Evolutionary conservation across 2,113 vertebrate genomes (phyloP).

Genomic region (Macquaria ambigua): DNA sequence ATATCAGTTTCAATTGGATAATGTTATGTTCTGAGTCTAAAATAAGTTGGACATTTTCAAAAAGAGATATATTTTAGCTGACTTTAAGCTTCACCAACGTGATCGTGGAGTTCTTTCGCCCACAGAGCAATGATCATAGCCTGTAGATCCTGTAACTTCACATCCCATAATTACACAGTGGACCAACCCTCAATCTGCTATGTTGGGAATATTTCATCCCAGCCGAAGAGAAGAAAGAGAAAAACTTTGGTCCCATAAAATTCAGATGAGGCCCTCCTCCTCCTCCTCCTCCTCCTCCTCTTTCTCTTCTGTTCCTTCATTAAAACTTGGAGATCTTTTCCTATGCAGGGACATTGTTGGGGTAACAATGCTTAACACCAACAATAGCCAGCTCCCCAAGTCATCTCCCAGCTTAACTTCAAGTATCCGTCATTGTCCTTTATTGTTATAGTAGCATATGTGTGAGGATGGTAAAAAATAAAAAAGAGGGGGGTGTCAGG

Average conservation of each 20-base stretch:
- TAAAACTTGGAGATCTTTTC: conserved; percentile 41
- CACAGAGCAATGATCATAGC: conserved; percentile 45
- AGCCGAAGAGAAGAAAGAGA: conserved; percentile 48
- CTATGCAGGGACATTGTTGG: conserved; percentile 41
- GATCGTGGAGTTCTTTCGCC: conserved; percentile 12
- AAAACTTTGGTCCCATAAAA: conserved; percentile 51
- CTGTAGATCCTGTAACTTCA: conserved; percentile 49
- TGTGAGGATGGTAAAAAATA: conserved; percentile 62
- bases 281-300: not conserved
- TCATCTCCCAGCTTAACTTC: conserved; percentile 75
- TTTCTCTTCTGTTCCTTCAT: conserved; percentile 29
- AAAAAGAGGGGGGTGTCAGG: not conserved
- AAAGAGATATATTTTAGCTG: not conserved
- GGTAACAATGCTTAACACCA: conserved; percentile 78
- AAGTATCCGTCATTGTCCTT: conserved; percentile 75
- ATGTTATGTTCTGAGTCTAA: not conserved
- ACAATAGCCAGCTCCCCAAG: conserved; percentile 73
- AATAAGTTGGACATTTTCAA: conserved; percentile 10
- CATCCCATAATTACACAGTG: conserved; percentile 51
- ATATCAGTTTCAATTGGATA: not conserved
- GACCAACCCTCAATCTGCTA: conserved; percentile 58
- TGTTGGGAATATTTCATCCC: conserved; percentile 57
- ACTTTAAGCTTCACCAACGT: conserved; percentile 3
- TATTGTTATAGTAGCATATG: conserved; percentile 77
- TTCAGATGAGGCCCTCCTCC: conserved; percentile 41